Evolutionary conservation across 2,797 vertebrate genomes (phyloP).

Genomic region (Sebastes goodei): DNA sequence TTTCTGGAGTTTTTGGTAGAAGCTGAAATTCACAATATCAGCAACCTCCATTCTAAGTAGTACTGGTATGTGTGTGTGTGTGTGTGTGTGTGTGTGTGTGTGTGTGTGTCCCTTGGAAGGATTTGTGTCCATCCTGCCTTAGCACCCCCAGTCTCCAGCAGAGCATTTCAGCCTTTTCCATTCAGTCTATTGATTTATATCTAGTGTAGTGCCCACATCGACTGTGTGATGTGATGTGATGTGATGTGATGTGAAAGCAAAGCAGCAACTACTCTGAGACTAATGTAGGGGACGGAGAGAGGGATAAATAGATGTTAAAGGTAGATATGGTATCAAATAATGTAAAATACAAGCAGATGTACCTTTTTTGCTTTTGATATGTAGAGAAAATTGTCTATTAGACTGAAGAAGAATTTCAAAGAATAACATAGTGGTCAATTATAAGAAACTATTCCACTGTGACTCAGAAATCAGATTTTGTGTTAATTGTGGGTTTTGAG

Average conservation of each 20-base stretch:
- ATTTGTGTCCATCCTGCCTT: constrained; percentile 33
- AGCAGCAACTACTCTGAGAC: constrained; percentile 43
- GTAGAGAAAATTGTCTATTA: background rate
- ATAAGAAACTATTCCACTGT: background rate
- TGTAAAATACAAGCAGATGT: background rate
- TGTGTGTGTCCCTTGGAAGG: background rate
- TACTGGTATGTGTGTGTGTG: background rate
- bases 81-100: background rate
- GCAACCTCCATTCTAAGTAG: too few relatives aligned
- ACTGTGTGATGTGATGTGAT: constrained; percentile 55
- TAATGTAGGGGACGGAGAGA: background rate
- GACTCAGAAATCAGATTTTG: background rate
- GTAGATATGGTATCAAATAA: background rate
- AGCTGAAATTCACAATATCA: background rate
- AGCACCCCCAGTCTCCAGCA: constrained; percentile 18
- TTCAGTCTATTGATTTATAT: constrained; percentile 70
- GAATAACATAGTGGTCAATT: background rate
- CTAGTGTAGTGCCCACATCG: constrained; percentile 30
- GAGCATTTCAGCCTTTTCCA: constrained; percentile 36
- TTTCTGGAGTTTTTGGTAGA: background rate
- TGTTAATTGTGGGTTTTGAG: background rate
- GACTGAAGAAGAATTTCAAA: background rate
- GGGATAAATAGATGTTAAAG: background rate
- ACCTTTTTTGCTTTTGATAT: background rate
- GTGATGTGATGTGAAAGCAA: constrained; percentile 55